phyloP scores from a whole-genome alignment of 2,113 vertebrate genomes.

The Malaclemys terrapin region DNA sequence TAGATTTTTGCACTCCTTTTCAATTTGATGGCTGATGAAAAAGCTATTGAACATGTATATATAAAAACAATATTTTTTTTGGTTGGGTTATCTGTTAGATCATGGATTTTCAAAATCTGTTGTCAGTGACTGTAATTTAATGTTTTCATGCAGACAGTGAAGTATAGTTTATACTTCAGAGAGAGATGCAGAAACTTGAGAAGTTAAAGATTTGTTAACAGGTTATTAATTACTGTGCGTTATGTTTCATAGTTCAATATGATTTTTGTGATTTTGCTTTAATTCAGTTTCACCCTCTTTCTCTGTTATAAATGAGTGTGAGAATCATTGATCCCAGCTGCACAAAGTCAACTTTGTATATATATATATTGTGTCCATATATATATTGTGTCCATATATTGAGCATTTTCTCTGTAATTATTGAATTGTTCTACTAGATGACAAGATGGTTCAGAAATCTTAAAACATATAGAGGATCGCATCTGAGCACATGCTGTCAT shows the following conservation, averaged over 20 bases:
- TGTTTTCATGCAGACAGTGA: neutral
- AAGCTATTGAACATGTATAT: neutral
- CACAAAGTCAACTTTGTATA: neutral
- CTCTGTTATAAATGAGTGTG: neutral
- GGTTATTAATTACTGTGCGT: neutral
- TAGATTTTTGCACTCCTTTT: neutral
- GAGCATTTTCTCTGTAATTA: neutral
- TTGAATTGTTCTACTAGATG: neutral
- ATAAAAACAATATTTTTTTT: neutral
- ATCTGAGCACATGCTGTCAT: neutral
- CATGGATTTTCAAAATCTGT: neutral
- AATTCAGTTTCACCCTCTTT: neutral
- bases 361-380: too few relatives aligned
- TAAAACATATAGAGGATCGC: neutral
- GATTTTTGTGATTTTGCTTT: neutral
- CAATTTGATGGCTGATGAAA: neutral
- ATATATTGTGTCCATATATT: neutral
- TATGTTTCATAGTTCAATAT: too few relatives aligned
- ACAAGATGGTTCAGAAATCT: neutral
- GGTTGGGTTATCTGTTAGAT: neutral
- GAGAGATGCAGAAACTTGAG: neutral
- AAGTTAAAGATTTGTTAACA: neutral
- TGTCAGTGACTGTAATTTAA: neutral
- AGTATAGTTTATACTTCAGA: neutral
- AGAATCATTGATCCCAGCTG: neutral